Conservation (phyloP, 2,888 invertebrate genomes). For the Tachina lurida region DNA sequence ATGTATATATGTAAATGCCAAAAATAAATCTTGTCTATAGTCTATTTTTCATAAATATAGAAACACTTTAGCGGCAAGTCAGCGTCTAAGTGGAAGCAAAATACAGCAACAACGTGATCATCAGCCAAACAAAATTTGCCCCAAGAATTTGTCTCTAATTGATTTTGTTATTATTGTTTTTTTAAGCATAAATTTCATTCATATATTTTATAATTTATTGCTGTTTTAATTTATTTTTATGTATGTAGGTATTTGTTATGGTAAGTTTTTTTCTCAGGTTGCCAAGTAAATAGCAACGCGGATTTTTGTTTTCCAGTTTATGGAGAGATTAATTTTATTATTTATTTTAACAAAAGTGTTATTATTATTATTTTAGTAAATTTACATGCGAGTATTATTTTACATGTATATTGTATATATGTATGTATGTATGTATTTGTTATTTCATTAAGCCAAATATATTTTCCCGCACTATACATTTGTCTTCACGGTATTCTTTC, state of each 20-base stretch:
- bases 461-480: constrained; percentile 42
- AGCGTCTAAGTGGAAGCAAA: constrained; percentile 31
- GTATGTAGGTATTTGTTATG: constrained; percentile 39
- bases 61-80: constrained; percentile 29
- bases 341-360: not conserved
- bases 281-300: constrained; percentile 30
- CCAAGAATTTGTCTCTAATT: constrained; percentile 18
- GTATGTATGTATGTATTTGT: not conserved
- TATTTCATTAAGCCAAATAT: not conserved
- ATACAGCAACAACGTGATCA: constrained; percentile 8
- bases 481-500: constrained; percentile 51
- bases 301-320: constrained; percentile 5
- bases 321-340: not conserved
- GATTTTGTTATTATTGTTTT: constrained; percentile 29
- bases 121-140: constrained; percentile 12
- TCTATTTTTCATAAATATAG: constrained; percentile 46
- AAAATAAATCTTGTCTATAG: not conserved
- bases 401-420: not conserved
- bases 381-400: constrained; percentile 1
- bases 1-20: not conserved
- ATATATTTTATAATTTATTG: constrained; percentile 19
- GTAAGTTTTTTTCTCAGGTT: constrained; percentile 44
- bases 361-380: not conserved
- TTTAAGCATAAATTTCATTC: constrained; percentile 40
- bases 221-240: not conserved